Base-by-base conservation (phyloP, 1,140 invertebrate genomes). In the Drosophila yakuba region DNA sequence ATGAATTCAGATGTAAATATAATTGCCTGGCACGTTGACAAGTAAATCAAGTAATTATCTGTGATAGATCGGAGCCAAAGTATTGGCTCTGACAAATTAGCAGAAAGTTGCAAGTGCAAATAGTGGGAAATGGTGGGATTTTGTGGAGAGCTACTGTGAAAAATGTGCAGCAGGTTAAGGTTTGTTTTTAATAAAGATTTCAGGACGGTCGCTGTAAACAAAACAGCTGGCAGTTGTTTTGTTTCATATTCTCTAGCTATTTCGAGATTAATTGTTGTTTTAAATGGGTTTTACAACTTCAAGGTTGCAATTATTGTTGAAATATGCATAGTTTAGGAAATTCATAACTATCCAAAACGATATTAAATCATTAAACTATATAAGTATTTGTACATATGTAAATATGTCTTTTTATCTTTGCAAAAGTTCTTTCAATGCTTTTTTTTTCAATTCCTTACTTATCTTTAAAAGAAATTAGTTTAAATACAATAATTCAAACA, bases 31-130 rank as follows among this genome's bases (percentile, higher is more conserved):
- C 48, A 66, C 64, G 69, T 68, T 86, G 74, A 88, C 83, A 86
- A 79, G 64, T 88, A 68, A 86, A 82, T 82, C 78, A 79, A 82
- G 69, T 71, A 82, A 86, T 88, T 82, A 82, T 72, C 71, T 79
- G 32, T 59, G 69, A 74, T 80, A 82, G 69, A 86, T 88, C 59
- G 41, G 14, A 59, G 23, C 35, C 25, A 45, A 35, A 50, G 58
- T 62, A 81, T 54, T n/a, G 17, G 50, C 43, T 36, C 32, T 23
- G 38, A 58, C 41, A 74, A 62, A 59, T 68, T 38, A 52, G 48
- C 23, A 4, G 25, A 25, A 25, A 25, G 25, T 25, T 25, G 23
- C 32, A 20, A 39, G 48, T 66, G 66, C 63, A 38, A 45, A 32
- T 45, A n/a, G 32, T 25, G 28, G 38, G 17, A 17, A 17, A 17